Percentiles rank a stretch among this genome's conserved stretches.
phyloP scores from a whole-genome alignment of 2,113 vertebrate genomes.

The Ceratotherium simum region DNA sequence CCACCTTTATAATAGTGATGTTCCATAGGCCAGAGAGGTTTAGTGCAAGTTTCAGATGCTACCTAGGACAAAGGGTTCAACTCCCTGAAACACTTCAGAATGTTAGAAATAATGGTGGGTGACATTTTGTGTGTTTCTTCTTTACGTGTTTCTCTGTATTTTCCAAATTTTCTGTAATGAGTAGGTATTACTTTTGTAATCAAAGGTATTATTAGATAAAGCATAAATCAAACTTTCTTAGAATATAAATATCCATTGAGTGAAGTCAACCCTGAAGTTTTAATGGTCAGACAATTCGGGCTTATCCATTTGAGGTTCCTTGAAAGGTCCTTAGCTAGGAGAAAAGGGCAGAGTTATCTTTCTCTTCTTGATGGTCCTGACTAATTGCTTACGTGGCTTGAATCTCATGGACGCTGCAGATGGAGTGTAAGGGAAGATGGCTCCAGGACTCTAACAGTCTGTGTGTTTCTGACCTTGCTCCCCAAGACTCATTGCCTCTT shows the following conservation, averaged over 20 bases:
- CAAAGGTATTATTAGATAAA: not conserved
- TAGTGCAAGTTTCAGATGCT: not conserved
- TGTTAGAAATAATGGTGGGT: too few species aligned
- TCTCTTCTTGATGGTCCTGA: not conserved
- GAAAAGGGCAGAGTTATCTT: not conserved
- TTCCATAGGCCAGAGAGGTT: not conserved
- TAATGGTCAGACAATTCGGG: not conserved
- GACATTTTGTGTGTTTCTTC: not conserved
- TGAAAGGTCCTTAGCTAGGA: not conserved
- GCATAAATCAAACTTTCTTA: not conserved
- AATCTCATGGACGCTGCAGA: too few species aligned
- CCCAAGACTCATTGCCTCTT: not conserved
- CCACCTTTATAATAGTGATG: not conserved
- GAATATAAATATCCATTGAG: not conserved
- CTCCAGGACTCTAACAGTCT: not conserved
- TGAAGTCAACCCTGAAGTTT: not conserved
- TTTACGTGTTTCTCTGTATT: not conserved
- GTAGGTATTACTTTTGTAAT: not conserved
- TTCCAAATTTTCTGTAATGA: not conserved
- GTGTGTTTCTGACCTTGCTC: not conserved
- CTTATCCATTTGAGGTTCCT: not conserved
- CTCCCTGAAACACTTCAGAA: not conserved
- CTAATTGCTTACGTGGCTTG: not conserved
- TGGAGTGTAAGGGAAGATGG: not conserved
- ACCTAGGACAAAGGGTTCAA: not conserved